Percentiles rank a stretch among this genome's conserved stretches.
Evolutionary conservation across 1,140 invertebrate genomes (phyloP).

Genomic region (Orchestia grillus): DNA sequence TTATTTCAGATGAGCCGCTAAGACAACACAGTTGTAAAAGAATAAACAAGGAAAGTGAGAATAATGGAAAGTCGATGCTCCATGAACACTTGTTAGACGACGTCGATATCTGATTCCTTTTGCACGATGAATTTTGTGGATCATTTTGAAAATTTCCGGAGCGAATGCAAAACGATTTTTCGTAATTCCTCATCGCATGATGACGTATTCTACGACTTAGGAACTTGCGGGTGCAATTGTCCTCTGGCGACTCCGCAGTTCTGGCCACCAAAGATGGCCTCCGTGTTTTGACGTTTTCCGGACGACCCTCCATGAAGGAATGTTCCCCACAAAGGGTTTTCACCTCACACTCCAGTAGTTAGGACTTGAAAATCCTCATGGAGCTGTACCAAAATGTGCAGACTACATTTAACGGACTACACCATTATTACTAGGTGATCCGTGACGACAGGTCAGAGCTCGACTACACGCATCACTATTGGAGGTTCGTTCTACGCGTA

Average conservation of each 20-base stretch:
- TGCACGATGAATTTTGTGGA: neutral
- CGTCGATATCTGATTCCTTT: neutral
- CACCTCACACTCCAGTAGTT: neutral
- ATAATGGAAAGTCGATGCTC: conserved; percentile 4
- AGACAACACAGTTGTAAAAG: neutral
- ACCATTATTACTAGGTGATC: neutral
- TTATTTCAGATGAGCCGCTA: conserved; percentile 12
- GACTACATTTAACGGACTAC: neutral
- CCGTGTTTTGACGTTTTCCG: neutral
- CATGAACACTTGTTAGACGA: neutral
- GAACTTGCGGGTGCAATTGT: neutral
- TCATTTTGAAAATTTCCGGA: neutral
- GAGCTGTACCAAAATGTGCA: neutral
- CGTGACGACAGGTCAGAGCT: neutral
- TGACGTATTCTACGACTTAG: neutral
- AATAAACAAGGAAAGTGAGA: neutral
- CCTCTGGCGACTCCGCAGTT: neutral
- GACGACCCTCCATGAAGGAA: neutral
- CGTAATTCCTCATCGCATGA: neutral
- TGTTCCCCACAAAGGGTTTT: neutral
- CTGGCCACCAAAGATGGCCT: neutral
- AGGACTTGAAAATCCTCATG: neutral
- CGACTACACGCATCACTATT: neutral
- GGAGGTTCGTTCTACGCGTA: neutral
- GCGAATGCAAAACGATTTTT: neutral